phyloP scores from a whole-genome alignment of 2,797 vertebrate genomes.

The Eulemur coronatus region DNA sequence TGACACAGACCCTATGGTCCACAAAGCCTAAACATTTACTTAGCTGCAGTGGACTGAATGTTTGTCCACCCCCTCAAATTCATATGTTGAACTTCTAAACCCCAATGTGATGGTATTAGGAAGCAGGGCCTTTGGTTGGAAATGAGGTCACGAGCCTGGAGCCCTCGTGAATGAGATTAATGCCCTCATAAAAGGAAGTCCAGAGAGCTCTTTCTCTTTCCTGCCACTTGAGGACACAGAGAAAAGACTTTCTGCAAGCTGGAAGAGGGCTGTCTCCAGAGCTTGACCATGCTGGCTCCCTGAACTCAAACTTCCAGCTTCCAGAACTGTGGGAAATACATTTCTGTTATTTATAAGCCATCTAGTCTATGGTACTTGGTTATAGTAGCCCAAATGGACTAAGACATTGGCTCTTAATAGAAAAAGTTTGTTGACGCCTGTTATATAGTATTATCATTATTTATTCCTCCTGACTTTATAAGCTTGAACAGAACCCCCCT shows the following conservation, averaged over 20 bases:
- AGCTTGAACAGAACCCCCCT: not conserved
- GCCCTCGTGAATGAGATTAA: not conserved
- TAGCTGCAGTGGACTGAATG: not conserved
- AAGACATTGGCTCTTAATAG: not conserved
- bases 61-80: not conserved
- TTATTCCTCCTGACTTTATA: not conserved
- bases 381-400: not conserved
- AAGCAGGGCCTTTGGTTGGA: not conserved
- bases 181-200: not conserved
- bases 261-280: not conserved
- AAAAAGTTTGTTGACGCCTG: not conserved
- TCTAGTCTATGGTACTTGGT: not conserved
- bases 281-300: not conserved
- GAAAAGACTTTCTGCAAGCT: not conserved
- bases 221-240: not conserved
- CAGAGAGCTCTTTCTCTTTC: not conserved
- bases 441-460: not conserved
- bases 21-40: not conserved
- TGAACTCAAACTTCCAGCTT: not conserved
- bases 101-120: not conserved
- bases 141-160: not conserved
- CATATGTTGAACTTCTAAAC: not conserved
- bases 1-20: not conserved
- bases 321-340: not conserved
- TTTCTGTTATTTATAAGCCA: not conserved